phyloP scores from a whole-genome alignment of 2,797 vertebrate genomes.

The Cyprinella venusta region DNA sequence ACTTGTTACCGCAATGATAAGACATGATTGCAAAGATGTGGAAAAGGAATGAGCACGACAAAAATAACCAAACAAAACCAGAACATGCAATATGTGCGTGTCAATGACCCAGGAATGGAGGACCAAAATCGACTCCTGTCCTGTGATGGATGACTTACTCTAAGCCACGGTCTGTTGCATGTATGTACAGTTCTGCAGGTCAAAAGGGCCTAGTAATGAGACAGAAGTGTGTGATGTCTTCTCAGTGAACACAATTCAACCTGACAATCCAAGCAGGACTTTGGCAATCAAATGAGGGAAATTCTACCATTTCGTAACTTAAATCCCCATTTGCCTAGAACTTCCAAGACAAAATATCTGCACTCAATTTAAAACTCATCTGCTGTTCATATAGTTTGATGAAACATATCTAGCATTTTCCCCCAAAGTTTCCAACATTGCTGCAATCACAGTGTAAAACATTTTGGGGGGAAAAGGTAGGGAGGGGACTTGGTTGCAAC shows the following conservation, averaged over 20 bases:
- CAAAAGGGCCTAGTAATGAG: neutral
- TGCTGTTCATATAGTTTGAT: neutral
- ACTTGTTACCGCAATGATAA: slow-evolving; percentile 15
- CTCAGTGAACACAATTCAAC: neutral
- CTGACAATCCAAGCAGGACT: neutral
- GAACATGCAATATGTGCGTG: slow-evolving; percentile 5
- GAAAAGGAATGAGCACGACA: neutral
- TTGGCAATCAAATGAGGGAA: neutral
- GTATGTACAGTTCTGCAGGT: neutral
- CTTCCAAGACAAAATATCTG: neutral
- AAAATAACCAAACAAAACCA: neutral
- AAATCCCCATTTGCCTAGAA: neutral
- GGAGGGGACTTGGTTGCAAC: no score
- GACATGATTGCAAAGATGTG: slow-evolving; percentile 1
- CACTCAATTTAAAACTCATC: neutral
- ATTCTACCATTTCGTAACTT: neutral
- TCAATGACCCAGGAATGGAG: neutral
- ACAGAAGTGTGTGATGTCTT: neutral
- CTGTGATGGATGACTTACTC: neutral
- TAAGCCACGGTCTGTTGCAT: neutral
- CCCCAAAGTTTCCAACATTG: neutral
- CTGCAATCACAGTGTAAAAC: neutral
- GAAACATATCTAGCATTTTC: neutral
- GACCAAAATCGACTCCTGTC: neutral
- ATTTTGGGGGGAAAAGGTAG: neutral